Evolutionary conservation across 2,888 invertebrate species (phyloP), one percentile per base, ranked within the genome.

Genomic region (Microplitis manilae): DNA sequence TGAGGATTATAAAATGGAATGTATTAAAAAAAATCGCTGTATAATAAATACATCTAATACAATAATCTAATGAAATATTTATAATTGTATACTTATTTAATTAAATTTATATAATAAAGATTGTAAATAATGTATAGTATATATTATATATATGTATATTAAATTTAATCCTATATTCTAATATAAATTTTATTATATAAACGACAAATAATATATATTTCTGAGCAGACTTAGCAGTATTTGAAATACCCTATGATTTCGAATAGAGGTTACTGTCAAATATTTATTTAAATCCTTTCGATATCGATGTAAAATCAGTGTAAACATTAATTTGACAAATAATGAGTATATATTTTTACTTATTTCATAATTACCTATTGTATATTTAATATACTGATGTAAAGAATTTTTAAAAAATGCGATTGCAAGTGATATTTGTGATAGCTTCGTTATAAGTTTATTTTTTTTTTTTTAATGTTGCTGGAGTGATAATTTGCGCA

Each of bases 1-100:
- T 13, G 13, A 13, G 9, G 8, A 50, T 50, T 50, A 50, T 13
- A 50, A 50, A 50, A 41, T 41, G 65, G 64, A 73, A 73, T 73
- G 65, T 73, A 41, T 30, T 30, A 4, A 30, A 30, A 30, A 30
- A 30, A 30, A 30, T 4, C 30, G 30, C 30, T 4, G 2, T 30
- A 30, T 4, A 30, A 30, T 30, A 30, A 30, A 30, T 30, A 30
- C 50, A 13, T 50, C 13, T 50, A 50, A 50, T 50, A 50, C 13
- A 50, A 9, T 13, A 50, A 50, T 50, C 13, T 13, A 50, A 2
- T 50, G 13, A 50, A 50, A 50, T 50, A 50, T 50, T 50, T 13
- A 6, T 50, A 50, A 50, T 13, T 13, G 50, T 50, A 50, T 50
- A 50, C 50, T 50, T 13, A 50, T 50, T 6, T 50, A 13, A 50